Evolutionary conservation across 2,888 invertebrate genomes (phyloP).

Genomic region (Bellardia pandia): DNA sequence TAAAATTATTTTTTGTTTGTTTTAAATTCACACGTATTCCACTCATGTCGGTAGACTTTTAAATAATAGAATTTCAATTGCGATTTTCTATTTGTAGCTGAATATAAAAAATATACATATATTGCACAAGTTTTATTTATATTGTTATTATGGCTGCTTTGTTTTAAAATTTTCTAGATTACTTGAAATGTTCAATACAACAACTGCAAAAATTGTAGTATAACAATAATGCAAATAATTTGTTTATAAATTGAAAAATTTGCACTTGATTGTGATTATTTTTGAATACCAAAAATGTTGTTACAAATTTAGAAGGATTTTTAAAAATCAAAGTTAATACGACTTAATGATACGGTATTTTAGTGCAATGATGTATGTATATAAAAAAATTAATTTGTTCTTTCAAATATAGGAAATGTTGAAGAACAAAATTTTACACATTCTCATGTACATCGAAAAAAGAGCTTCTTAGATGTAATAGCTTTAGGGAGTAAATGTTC

Average conservation of each 20-base stretch:
- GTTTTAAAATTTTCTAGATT: constrained; percentile 17
- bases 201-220: background rate
- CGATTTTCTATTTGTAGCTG: constrained; percentile 17
- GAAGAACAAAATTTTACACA: too few relatives aligned
- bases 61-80: constrained; percentile 53
- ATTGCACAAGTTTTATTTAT: background rate
- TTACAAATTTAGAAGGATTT: background rate
- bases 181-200: background rate
- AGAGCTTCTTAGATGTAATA: too few relatives aligned
- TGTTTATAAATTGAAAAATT: background rate
- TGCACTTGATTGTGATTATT: background rate
- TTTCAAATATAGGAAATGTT: too few relatives aligned
- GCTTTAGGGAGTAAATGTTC: too few relatives aligned
- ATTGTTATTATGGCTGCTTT: constrained; percentile 9
- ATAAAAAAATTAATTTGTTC: too few relatives aligned
- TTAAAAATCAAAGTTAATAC: background rate
- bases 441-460: too few relatives aligned
- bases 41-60: constrained; percentile 46
- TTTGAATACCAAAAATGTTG: too few relatives aligned
- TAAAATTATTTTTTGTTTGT: background rate
- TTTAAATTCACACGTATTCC: constrained; percentile 40
- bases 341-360: too few relatives aligned
- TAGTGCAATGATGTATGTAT: too few relatives aligned
- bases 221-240: constrained; percentile 23
- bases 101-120: background rate